Evolutionary conservation across 2,888 invertebrate genomes (phyloP).

Genomic region (Eustalomyia histrio): DNA sequence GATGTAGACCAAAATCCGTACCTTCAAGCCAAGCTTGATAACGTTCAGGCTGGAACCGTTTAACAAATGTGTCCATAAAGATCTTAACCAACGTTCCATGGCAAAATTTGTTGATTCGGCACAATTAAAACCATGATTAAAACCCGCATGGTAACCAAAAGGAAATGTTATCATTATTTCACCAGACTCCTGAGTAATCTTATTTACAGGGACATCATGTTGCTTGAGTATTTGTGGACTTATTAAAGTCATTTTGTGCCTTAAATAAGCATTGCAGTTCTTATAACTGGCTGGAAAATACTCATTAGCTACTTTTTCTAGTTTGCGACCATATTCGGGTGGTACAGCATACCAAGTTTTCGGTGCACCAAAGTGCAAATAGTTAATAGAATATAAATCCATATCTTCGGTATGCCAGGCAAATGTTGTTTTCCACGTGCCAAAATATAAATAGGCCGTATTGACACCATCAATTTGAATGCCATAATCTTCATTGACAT

Average conservation of each 20-base stretch:
- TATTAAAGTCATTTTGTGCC: constrained; percentile 99
- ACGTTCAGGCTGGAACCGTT: constrained; percentile 92
- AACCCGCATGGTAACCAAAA: constrained; percentile 98
- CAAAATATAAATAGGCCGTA: constrained; percentile 99
- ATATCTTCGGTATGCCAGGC: constrained; percentile 99
- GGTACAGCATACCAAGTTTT: constrained; percentile 91
- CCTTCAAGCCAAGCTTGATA: constrained; percentile 96
- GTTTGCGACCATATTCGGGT: constrained; percentile 94
- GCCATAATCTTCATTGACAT: constrained; percentile 95
- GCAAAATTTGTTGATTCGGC: constrained; percentile 99
- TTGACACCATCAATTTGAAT: constrained; percentile 98
- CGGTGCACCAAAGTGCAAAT: constrained; percentile 94
- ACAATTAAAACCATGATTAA: constrained; percentile 99
- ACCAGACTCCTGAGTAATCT: constrained; percentile 96
- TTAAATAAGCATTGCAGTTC: constrained; percentile 93
- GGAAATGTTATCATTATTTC: constrained; percentile 99
- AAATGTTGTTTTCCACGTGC: constrained; percentile 99
- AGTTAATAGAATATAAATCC: constrained; percentile 99
- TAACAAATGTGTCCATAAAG: constrained; percentile 99
- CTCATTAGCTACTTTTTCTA: constrained; percentile 95
- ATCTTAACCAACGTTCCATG: constrained; percentile 97
- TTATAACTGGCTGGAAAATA: constrained; percentile 93
- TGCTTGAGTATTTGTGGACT: constrained; percentile 95
- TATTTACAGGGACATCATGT: constrained; percentile 96
- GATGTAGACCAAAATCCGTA: constrained; percentile 93